phyloP scores from a whole-genome alignment of 2,113 vertebrate species.

The Pteruthius melanotis region DNA sequence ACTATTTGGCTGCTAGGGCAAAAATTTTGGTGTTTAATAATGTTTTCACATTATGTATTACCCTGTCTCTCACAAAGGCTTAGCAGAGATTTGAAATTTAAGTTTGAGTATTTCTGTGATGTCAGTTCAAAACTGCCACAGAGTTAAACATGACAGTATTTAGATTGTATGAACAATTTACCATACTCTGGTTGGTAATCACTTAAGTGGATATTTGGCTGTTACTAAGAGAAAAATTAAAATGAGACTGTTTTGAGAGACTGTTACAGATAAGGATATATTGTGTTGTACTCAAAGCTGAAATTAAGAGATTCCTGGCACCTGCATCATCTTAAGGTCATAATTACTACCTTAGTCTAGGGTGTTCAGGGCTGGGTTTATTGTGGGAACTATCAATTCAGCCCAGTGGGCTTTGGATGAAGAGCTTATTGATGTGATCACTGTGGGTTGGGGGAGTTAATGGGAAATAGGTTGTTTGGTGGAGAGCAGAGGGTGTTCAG shows the following conservation, averaged over 20 bases:
- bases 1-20: background rate
- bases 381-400: background rate
- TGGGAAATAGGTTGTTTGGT: background rate
- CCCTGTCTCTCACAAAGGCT: background rate
- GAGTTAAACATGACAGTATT: background rate
- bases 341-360: background rate
- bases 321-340: background rate
- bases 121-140: background rate
- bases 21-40: background rate
- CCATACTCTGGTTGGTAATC: background rate
- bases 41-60: background rate
- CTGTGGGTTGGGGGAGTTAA: background rate
- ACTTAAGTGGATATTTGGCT: background rate
- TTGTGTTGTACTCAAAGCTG: background rate
- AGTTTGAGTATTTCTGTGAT: background rate
- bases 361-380: background rate
- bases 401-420: background rate
- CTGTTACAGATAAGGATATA: background rate
- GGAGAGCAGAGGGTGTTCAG: background rate
- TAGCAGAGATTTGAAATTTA: background rate
- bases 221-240: background rate
- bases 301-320: background rate
- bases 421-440: background rate
- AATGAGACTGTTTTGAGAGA: background rate
- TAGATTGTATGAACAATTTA: background rate